A percentile compares a stretch with the other conserved stretches of the same genome.
Evolutionary conservation across 2,113 vertebrate species (phyloP).

Genomic region (Climacteris rufus): DNA sequence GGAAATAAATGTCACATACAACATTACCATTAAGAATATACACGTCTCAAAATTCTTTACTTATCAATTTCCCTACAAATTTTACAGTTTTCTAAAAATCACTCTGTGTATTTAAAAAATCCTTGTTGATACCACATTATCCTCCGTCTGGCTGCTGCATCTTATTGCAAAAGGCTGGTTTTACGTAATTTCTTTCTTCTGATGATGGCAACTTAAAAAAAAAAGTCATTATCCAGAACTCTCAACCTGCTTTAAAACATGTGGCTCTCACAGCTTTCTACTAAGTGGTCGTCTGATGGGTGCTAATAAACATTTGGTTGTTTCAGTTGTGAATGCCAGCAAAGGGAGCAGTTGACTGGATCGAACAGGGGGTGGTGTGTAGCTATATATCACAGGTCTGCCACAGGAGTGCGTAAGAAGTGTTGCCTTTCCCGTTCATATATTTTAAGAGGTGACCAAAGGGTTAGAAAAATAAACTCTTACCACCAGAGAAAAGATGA

Average conservation of each 20-base stretch:
- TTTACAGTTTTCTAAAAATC: background rate
- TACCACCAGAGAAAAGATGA: background rate
- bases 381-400: background rate
- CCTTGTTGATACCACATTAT: background rate
- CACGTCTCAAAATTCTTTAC: background rate
- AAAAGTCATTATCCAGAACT: background rate
- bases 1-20: background rate
- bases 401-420: background rate
- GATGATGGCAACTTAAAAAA: background rate
- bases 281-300: background rate
- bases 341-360: background rate
- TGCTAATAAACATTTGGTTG: background rate
- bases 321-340: background rate
- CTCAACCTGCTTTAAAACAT: background rate
- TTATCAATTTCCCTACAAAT: background rate
- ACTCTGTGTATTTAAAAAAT: background rate
- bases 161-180: background rate
- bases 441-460: background rate
- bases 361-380: background rate
- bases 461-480: constrained; percentile 1
- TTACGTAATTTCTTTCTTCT: background rate
- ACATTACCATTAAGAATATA: background rate
- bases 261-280: background rate
- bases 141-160: background rate
- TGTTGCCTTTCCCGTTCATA: background rate